Percentiles rank a stretch among this genome's conserved stretches.
Conservation (phyloP, 2,888 invertebrate species). For the Scotopteryx bipunctaria region DNA sequence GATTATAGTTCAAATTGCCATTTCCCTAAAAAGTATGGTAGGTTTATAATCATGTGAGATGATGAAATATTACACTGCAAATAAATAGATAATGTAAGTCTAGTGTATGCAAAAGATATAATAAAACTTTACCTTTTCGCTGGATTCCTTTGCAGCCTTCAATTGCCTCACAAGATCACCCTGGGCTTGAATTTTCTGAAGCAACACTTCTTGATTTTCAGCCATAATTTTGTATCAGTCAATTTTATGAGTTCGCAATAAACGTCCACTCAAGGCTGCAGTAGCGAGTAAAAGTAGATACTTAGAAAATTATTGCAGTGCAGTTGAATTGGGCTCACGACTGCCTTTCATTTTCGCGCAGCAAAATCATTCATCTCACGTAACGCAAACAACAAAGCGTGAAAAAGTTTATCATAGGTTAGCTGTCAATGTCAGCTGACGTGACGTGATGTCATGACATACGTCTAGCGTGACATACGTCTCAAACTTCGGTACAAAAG, state of each 20-base stretch:
- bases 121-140: conserved; percentile 85
- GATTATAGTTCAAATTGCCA: conserved; percentile 50
- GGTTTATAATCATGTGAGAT: conserved; percentile 24
- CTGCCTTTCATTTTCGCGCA: conserved; percentile 62
- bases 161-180: conserved; percentile 92
- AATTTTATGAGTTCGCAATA: conserved; percentile 15
- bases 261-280: conserved; percentile 50
- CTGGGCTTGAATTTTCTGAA: conserved; percentile 83
- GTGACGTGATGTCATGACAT: not conserved
- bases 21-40: conserved; percentile 60
- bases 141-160: conserved; percentile 90
- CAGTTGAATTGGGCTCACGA: conserved; percentile 55
- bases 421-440: conserved; percentile 15
- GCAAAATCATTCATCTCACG: conserved; percentile 32
- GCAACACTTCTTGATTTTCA: conserved; percentile 62
- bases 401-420: conserved; percentile 17
- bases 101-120: not conserved
- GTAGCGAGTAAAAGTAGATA: conserved; percentile 52
- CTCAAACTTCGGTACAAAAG: too few relatives aligned
- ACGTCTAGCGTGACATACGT: not conserved
- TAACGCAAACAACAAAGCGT: conserved; percentile 5
- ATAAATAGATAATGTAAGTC: not conserved
- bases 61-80: conserved; percentile 43
- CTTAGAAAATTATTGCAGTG: conserved; percentile 57
- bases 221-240: conserved; percentile 53